These are phyloP conservation scores for Xanthia togata DNA, from an alignment of 2,888 invertebrate species.

Conservation along the genomic window DNA sequence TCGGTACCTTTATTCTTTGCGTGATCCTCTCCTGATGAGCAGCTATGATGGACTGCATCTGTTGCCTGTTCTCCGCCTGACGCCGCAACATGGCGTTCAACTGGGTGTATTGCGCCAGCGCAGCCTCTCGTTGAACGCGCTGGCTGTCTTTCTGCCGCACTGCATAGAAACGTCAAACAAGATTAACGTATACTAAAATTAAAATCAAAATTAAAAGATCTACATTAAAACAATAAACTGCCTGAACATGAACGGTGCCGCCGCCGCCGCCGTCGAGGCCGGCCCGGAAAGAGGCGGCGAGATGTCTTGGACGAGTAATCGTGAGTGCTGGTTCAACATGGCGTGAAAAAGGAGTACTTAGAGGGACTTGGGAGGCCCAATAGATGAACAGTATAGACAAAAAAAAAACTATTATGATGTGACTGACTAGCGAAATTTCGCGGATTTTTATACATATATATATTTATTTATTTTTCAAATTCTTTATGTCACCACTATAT, in stretches of 20 bases:
- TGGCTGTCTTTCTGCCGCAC: constrained; percentile 86
- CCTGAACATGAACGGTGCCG: neutral
- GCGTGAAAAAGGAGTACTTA: neutral
- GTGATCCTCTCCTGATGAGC: constrained; percentile 91
- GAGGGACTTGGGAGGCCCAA: neutral
- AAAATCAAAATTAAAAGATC: neutral
- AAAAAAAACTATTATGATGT: neutral
- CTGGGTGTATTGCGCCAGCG: constrained; percentile 88
- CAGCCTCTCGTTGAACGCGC: constrained; percentile 88
- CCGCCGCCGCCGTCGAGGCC: too few relatives aligned
- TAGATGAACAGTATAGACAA: too few relatives aligned
- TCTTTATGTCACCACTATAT: too few relatives aligned
- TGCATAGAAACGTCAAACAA: constrained; percentile 48
- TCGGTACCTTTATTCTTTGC: constrained; percentile 89
- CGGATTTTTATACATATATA: too few relatives aligned
- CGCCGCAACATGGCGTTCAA: constrained; percentile 88
- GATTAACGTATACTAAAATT: neutral
- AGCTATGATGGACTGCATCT: constrained; percentile 91
- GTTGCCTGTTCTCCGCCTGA: constrained; percentile 89
- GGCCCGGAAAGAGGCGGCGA: neutral
- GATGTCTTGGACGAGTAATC: neutral
- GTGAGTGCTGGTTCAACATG: neutral
- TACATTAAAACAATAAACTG: neutral
- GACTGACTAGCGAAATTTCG: too few relatives aligned
- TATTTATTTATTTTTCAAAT: too few relatives aligned